These are phyloP conservation scores for Corvus moneduloides DNA, from an alignment of 2,113 vertebrate genomes.

Conservation along the genomic window DNA sequence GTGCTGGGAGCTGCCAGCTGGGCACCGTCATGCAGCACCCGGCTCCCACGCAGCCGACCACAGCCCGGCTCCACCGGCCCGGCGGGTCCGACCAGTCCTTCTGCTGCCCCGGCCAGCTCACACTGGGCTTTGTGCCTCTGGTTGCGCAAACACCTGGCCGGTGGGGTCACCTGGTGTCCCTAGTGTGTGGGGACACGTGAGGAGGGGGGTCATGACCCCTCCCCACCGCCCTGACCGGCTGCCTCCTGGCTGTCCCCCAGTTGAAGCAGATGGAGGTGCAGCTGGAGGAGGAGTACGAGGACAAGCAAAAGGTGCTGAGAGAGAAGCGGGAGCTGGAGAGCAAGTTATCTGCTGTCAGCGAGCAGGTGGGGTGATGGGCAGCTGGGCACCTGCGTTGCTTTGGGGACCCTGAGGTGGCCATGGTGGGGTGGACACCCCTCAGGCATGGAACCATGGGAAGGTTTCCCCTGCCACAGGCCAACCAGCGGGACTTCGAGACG, in stretches of 20 bases:
- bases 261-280: constrained; percentile 95
- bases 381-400: neutral
- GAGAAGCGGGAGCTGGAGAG: constrained; percentile 92
- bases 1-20: neutral
- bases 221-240: accelerated
- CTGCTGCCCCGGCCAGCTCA: neutral
- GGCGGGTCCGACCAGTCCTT: neutral
- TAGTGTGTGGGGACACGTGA: accelerated
- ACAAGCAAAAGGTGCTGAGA: constrained; percentile 94
- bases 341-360: constrained; percentile 83
- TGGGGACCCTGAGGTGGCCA: accelerated
- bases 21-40: neutral
- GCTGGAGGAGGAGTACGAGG: constrained; percentile 94
- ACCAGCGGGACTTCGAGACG: constrained; percentile 85
- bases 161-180: neutral
- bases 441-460: accelerated
- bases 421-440: neutral
- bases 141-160: neutral
- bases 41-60: neutral
- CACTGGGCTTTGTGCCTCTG: neutral
- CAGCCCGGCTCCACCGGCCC: neutral
- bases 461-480: constrained; percentile 74
- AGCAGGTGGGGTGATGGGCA: constrained; percentile 78
- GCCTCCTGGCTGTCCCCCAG: constrained; percentile 55
- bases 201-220: neutral